phyloP scores from a whole-genome alignment of 23 tunicate genomes.

The Botrylloides violaceus region DNA sequence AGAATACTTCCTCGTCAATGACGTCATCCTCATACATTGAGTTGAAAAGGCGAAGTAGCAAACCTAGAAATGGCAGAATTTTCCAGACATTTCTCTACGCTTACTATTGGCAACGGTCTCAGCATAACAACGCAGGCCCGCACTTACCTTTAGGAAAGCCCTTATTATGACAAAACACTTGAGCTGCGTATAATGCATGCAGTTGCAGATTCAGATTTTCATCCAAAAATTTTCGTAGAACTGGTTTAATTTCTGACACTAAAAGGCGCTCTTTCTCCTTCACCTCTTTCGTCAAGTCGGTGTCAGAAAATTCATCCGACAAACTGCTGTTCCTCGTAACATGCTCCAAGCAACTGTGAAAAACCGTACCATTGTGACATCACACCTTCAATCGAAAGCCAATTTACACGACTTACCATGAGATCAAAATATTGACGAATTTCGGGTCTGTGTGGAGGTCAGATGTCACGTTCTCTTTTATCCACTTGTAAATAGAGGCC shows the following conservation, averaged over 20 bases:
- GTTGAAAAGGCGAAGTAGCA: constrained; percentile 49
- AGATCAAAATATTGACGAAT: constrained; percentile 35
- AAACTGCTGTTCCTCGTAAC: constrained; percentile 36
- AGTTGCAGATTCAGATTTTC: constrained; percentile 41
- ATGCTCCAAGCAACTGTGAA: constrained; percentile 47
- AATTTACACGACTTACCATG: constrained; percentile 28
- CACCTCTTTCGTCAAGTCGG: constrained; percentile 28
- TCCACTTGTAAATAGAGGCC: constrained; percentile 43
- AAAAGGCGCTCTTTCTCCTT: constrained; percentile 53
- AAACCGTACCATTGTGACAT: neutral
- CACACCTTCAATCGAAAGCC: neutral
- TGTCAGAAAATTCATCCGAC: constrained; percentile 27
- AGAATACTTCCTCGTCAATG: constrained; percentile 67
- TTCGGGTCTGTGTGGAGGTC: constrained; percentile 43
- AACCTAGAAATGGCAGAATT: constrained; percentile 29
- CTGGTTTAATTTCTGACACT: constrained; percentile 30
- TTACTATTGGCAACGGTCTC: no score
- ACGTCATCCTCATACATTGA: constrained; percentile 70
- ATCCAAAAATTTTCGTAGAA: constrained; percentile 66
- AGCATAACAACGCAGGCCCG: no score
- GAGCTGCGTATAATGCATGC: constrained; percentile 65
- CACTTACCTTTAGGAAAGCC: constrained; percentile 72
- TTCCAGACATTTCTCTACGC: no score
- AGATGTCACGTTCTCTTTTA: constrained; percentile 36
- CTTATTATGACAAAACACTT: constrained; percentile 31